phyloP scores from a whole-genome alignment of 2,113 vertebrate species.

The Brachypteracias leptosomus region DNA sequence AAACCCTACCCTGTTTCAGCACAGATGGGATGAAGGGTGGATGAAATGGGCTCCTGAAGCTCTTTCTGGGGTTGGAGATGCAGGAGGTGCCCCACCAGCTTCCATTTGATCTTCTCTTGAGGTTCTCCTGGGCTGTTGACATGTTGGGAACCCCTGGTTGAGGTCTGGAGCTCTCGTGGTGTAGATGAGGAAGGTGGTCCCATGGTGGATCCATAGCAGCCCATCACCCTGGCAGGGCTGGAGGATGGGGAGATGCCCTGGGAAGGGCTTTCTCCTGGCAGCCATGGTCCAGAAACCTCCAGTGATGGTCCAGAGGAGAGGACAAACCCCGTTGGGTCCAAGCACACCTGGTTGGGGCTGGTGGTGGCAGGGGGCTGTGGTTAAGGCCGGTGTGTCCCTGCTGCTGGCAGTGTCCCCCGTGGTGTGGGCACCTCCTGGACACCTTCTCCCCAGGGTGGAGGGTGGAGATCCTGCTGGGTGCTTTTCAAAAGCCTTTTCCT shows the following conservation, averaged over 20 bases:
- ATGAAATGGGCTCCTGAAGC: background rate
- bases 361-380: background rate
- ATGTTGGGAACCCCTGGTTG: background rate
- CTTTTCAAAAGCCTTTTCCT: background rate
- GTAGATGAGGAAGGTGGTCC: background rate
- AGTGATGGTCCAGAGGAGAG: background rate
- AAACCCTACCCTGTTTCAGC: background rate
- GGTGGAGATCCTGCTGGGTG: background rate
- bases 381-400: background rate
- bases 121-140: fast-evolving
- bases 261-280: background rate
- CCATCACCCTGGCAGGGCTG: background rate
- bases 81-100: background rate
- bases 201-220: background rate
- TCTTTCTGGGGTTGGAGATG: background rate
- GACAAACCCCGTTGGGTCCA: background rate
- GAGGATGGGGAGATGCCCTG: background rate
- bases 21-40: fast-evolving
- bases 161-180: background rate
- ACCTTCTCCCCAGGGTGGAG: background rate
- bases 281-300: background rate
- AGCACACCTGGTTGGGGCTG: background rate
- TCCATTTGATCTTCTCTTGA: fast-evolving
- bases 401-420: background rate
- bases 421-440: background rate